A percentile compares a stretch with the other conserved stretches of the same genome.
These are phyloP conservation scores for Lithobates pipiens DNA, from an alignment of 2,797 vertebrate genomes.

Conservation along the genomic window DNA sequence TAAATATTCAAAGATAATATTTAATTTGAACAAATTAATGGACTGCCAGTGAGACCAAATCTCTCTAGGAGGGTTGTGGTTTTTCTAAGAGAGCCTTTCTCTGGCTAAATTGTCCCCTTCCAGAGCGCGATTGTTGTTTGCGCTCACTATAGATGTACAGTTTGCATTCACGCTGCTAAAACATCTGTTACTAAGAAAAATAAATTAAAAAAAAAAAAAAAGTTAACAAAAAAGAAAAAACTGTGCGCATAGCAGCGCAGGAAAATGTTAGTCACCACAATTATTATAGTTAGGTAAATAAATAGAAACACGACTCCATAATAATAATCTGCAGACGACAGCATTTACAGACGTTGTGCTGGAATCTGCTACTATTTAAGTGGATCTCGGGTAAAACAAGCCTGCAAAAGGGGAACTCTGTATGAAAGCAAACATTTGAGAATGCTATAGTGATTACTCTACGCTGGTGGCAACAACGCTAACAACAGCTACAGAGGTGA, in stretches of 20 bases:
- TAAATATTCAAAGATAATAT: conserved; percentile 96
- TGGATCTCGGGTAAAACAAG: background rate
- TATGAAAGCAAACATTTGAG: too few species aligned
- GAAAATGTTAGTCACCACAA: conserved; percentile 35
- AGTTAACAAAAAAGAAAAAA: conserved; percentile 33
- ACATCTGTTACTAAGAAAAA: conserved; percentile 49
- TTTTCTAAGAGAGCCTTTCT: conserved; percentile 73
- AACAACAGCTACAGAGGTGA: too few species aligned
- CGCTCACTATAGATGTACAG: conserved; percentile 65
- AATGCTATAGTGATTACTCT: too few species aligned
- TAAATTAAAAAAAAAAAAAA: conserved; percentile 24
- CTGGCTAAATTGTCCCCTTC: conserved; percentile 67
- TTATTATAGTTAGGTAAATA: conserved; percentile 32
- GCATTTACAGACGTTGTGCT: background rate
- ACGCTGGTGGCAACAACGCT: too few species aligned
- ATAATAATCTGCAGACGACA: background rate
- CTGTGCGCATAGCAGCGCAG: background rate
- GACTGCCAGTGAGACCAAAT: conserved; percentile 79
- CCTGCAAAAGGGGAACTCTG: background rate
- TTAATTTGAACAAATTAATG: conserved; percentile 91
- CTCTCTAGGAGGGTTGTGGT: conserved; percentile 78
- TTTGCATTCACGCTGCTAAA: conserved; percentile 67
- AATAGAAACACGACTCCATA: conserved; percentile 14
- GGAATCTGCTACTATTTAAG: background rate
- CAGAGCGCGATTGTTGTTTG: conserved; percentile 63